A percentile compares a stretch with the other conserved stretches of the same genome.
Conservation (phyloP, 92 coral and sea anemone genomes). For the Porites evermanni region DNA sequence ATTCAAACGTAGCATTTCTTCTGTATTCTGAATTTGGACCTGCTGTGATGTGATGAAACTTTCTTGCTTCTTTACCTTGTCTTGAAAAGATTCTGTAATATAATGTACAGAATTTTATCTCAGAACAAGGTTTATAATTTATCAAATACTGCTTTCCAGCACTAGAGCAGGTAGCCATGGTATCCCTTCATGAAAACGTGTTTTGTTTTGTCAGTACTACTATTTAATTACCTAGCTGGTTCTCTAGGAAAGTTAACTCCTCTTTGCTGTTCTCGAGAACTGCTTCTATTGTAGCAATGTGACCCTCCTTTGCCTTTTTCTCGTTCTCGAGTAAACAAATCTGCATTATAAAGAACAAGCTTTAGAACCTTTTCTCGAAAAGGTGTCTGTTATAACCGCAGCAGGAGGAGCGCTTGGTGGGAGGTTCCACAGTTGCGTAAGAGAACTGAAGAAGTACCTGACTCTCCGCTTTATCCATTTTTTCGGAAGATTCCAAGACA, state of each 20-base stretch:
- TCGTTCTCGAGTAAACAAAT: constrained; percentile 70
- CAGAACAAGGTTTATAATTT: neutral
- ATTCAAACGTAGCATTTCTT: constrained; percentile 78
- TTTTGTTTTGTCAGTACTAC: neutral
- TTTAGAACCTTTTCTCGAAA: neutral
- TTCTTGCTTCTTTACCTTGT: constrained; percentile 79
- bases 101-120: neutral
- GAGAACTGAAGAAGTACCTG: constrained; percentile 53
- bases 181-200: no score
- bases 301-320: constrained; percentile 70
- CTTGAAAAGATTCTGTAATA: constrained; percentile 69
- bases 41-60: constrained; percentile 89
- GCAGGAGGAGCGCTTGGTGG: neutral
- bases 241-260: constrained; percentile 65
- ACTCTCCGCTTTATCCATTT: constrained; percentile 68
- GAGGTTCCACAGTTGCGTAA: neutral
- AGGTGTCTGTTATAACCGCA: neutral
- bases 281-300: constrained; percentile 70
- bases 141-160: neutral
- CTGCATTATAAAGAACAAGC: constrained; percentile 43
- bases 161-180: neutral
- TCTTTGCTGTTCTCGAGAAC: constrained; percentile 75
- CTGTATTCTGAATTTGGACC: constrained; percentile 78
- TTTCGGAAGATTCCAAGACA: constrained; percentile 71
- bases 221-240: constrained; percentile 77